Evolutionary conservation across 2,113 vertebrate species (phyloP).

Genomic region (Myxocyprinus asiaticus): DNA sequence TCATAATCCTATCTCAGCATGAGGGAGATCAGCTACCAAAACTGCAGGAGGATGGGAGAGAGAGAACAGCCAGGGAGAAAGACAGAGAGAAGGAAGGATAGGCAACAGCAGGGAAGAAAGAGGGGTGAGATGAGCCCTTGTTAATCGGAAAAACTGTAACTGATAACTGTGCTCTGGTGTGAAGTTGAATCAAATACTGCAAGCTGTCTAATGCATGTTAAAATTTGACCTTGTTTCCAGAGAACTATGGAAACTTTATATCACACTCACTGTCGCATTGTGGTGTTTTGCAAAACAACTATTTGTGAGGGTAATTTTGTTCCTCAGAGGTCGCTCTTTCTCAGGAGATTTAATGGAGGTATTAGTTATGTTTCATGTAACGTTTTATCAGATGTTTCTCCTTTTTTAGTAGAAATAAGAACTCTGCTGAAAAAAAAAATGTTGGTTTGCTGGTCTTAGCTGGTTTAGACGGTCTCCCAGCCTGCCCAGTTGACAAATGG

Average conservation of each 20-base stretch:
- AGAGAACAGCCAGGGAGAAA: constrained; percentile 20
- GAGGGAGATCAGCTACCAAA: constrained; percentile 44
- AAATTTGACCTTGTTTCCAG: constrained; percentile 22
- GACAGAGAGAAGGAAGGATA: background rate
- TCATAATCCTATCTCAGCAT: constrained; percentile 51
- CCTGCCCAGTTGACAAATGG: too few relatives aligned
- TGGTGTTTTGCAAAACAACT: background rate
- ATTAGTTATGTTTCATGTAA: too few relatives aligned
- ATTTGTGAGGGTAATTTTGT: background rate
- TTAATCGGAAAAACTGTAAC: background rate
- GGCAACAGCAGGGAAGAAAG: constrained; percentile 7
- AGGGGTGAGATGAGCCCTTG: constrained; percentile 19
- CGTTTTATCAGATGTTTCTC: too few relatives aligned
- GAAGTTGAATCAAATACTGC: background rate
- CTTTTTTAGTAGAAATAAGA: too few relatives aligned
- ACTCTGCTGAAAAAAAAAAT: too few relatives aligned
- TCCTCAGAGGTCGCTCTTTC: background rate
- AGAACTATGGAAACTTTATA: constrained; percentile 34
- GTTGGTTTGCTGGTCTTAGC: too few relatives aligned
- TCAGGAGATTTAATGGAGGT: background rate
- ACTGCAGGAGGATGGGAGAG: constrained; percentile 46
- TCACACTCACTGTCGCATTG: background rate
- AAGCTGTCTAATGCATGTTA: constrained; percentile 5
- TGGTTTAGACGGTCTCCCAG: too few relatives aligned
- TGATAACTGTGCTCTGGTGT: too few relatives aligned